Evolutionary conservation across 2,113 vertebrate species (phyloP).

Genomic region (Microtus ochrogaster): DNA sequence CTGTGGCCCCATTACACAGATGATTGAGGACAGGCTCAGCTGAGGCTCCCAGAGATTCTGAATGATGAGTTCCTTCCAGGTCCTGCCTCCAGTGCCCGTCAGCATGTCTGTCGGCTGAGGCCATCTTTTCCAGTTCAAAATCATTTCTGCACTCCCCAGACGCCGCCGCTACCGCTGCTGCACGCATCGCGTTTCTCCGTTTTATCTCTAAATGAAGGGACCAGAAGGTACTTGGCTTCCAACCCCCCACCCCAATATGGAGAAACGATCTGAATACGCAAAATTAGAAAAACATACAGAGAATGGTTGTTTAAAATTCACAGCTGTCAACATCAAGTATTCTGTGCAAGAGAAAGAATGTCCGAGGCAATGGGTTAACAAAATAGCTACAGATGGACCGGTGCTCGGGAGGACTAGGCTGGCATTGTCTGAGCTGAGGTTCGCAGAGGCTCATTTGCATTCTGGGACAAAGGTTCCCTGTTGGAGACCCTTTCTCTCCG

Average conservation of each 20-base stretch:
- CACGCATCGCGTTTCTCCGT: conserved; percentile 85
- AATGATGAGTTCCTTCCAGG: neutral
- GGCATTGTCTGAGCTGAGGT: conserved; percentile 82
- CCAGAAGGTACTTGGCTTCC: conserved; percentile 77
- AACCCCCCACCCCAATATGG: conserved; percentile 42
- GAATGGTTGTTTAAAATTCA: conserved; percentile 87
- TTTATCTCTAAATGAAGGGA: conserved; percentile 90
- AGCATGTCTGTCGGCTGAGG: neutral
- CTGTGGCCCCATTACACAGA: conserved; percentile 49
- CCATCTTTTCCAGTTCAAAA: conserved; percentile 27
- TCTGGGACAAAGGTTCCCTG: conserved; percentile 88
- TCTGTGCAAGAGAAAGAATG: conserved; percentile 84
- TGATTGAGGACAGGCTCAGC: neutral
- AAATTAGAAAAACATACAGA: conserved; percentile 88
- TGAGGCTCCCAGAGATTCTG: neutral
- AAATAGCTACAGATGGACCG: conserved; percentile 84
- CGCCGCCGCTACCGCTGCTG: conserved; percentile 28
- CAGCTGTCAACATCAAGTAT: conserved; percentile 87
- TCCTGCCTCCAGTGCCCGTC: neutral
- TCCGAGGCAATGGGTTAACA: conserved; percentile 83
- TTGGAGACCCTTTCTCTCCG: conserved; percentile 86
- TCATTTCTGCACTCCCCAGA: neutral
- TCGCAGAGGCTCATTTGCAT: conserved; percentile 91
- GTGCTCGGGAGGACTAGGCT: conserved; percentile 73
- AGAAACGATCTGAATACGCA: conserved; percentile 86